Conservation (phyloP, 2,797 vertebrate genomes). For the Aotus griseimembra region DNA sequence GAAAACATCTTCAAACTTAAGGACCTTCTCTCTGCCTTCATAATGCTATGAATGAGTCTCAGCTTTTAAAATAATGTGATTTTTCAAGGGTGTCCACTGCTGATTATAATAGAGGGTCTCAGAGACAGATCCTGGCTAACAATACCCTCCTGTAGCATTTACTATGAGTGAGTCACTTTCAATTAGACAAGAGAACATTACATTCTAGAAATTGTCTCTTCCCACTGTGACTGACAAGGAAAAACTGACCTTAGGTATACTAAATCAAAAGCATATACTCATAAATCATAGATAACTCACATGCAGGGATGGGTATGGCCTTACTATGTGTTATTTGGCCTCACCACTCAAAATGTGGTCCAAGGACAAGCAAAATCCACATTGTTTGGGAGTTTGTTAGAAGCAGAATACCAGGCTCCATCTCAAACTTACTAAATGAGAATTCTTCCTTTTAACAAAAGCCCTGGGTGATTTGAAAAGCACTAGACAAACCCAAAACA, state of each 20-base stretch:
- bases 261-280: neutral
- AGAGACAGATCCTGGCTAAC: neutral
- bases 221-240: neutral
- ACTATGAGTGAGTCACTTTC: slow-evolving; percentile 8
- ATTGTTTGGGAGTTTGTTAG: neutral
- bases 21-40: neutral
- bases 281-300: neutral
- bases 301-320: neutral
- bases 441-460: slow-evolving; percentile 30
- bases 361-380: neutral
- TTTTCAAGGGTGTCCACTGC: neutral
- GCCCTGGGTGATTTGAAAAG: neutral
- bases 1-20: neutral
- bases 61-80: neutral
- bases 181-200: neutral
- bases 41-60: neutral
- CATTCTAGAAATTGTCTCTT: slow-evolving; percentile 13
- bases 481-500: neutral
- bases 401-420: neutral
- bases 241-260: neutral
- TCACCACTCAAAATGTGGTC: neutral
- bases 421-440: neutral
- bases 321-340: neutral
- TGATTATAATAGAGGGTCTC: neutral
- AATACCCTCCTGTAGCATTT: neutral